phyloP scores from a whole-genome alignment of 2,888 invertebrate species.

The Cheilosia variabilis region DNA sequence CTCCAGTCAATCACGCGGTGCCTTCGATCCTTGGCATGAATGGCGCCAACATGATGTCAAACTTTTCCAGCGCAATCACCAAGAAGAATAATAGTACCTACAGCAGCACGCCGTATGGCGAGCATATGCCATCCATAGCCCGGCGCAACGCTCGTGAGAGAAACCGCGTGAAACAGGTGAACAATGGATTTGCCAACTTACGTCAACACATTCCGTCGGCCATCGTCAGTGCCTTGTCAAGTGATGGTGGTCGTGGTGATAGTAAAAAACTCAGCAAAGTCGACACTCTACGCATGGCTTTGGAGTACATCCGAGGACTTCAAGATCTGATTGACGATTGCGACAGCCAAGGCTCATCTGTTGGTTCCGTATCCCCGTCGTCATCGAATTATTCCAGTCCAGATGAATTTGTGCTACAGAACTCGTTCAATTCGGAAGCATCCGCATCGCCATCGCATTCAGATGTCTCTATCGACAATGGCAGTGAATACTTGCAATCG shows the following conservation, averaged over 20 bases:
- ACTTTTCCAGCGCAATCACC: constrained; percentile 82
- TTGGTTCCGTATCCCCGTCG: constrained; percentile 40
- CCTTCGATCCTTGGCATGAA: constrained; percentile 76
- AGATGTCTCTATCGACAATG: constrained; percentile 79
- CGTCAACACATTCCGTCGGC: constrained; percentile 94
- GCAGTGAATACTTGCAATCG: constrained; percentile 45
- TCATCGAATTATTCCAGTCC: constrained; percentile 80
- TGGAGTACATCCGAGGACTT: constrained; percentile 94
- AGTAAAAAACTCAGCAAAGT: constrained; percentile 94
- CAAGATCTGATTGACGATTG: constrained; percentile 90
- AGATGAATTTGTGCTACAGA: constrained; percentile 64
- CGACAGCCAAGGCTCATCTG: constrained; percentile 75
- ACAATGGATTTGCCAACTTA: constrained; percentile 95
- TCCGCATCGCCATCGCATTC: constrained; percentile 88
- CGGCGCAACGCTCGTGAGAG: constrained; percentile 96
- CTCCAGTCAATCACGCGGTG: constrained; percentile 84
- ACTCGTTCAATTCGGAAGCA: constrained; percentile 84
- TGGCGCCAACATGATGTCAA: constrained; percentile 73
- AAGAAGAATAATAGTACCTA: constrained; percentile 91
- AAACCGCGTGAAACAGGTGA: constrained; percentile 97
- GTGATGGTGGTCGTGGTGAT: constrained; percentile 87
- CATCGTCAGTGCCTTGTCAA: constrained; percentile 88
- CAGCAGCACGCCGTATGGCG: constrained; percentile 88
- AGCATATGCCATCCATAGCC: constrained; percentile 93
- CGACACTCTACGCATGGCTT: constrained; percentile 93